Evolutionary conservation across 2,888 invertebrate genomes (phyloP).

Genomic region (Ichneumon xanthorius): DNA sequence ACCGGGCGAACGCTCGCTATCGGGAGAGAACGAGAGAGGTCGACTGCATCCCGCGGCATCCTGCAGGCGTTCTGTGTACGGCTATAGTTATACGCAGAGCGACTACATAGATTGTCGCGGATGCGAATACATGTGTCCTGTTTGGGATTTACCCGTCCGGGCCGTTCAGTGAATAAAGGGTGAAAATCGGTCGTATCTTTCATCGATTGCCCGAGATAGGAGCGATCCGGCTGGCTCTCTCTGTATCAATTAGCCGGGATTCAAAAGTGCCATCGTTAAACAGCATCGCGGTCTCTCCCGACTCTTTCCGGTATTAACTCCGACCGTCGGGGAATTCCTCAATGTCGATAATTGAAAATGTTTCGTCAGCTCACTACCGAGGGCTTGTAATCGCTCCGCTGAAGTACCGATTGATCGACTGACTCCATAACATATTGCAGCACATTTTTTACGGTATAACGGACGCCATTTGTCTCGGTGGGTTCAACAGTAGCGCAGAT

Average conservation of each 20-base stretch:
- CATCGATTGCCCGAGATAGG: background rate
- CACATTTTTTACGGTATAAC: background rate
- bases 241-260: background rate
- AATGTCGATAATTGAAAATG: background rate
- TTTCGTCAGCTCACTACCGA: background rate
- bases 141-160: conserved; percentile 21
- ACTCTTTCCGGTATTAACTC: background rate
- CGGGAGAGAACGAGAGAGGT: conserved; percentile 13
- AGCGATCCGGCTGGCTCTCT: background rate
- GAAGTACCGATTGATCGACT: too few relatives aligned
- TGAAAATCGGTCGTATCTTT: conserved; percentile 9
- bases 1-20: conserved; percentile 4
- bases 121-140: conserved; percentile 25
- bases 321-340: background rate
- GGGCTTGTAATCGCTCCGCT: too few relatives aligned
- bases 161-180: conserved; percentile 8
- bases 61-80: background rate
- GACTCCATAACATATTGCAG: too few relatives aligned
- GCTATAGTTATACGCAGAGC: conserved; percentile 3
- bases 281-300: background rate
- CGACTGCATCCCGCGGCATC: background rate
- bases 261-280: background rate
- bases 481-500: background rate
- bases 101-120: conserved; percentile 23
- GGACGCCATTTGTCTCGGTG: conserved; percentile 6